Evolutionary conservation across 2,797 vertebrate genomes (phyloP), one percentile per base, ranked within the genome.

Genomic region (Pipistrellus nathusii): DNA sequence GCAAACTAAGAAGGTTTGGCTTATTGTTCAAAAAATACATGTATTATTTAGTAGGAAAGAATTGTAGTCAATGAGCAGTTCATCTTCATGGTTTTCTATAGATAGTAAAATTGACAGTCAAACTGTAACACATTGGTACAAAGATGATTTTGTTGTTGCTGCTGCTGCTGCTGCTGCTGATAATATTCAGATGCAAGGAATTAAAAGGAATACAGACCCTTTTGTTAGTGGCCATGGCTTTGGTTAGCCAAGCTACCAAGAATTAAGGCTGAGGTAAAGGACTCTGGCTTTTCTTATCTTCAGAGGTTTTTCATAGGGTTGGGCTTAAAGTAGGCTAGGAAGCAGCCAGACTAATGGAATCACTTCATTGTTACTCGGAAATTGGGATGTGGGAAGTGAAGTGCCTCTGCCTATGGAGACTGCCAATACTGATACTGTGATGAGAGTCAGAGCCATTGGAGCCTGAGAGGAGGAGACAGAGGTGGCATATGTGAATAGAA

Each of bases 1-100:
- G 21, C 44, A 87, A 84, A 91, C 30, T 76, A 32, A 72, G 48
- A 75, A 64, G 12, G 35, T 95, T 69, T 64, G 32, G 53, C 41
- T 76, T 85, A 71, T 73, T 87, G n/a, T 86, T 59, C 1, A 73
- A 91, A 86, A 96, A 92, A 8, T 53, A 89, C 1, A 64, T 0
- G 1, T 84, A 4, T 35, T 96, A 13, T 46, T 92, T 46, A 89
- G 0, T 66, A n/a, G 71, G 88, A 62, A 41, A 86, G 38, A 75
- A 91, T 73, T 69, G 3, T 48, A 17, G 57, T 89, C 57, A 57
- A 5, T 30, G 21, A 66, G 41, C 44, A 23, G 18, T 27, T 57
- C 32, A 17, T 82, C 44, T 20, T 73, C 18, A 51, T 51, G 62
- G 66, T 62, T 87, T 90, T 91, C 84, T 53, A 4, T 68, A 78